phyloP scores from a whole-genome alignment of 1,140 invertebrate species.

The Limonius californicus region DNA sequence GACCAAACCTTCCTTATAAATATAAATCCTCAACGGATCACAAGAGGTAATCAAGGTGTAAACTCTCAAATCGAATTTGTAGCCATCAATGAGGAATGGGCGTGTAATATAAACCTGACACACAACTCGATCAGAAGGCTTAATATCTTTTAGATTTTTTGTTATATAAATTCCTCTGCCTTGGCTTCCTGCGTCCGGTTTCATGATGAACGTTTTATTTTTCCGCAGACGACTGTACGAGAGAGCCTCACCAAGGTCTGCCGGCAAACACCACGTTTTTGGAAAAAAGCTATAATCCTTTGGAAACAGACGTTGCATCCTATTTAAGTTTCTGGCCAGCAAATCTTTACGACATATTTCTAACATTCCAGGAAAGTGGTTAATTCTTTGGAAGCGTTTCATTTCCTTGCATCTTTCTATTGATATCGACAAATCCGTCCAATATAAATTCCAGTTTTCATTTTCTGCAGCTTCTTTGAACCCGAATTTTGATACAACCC shows the following conservation, averaged over 20 bases:
- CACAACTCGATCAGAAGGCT: slow-evolving; percentile 73
- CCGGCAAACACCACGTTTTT: slow-evolving; percentile 88
- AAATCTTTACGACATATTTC: slow-evolving; percentile 88
- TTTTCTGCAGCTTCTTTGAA: slow-evolving; percentile 76
- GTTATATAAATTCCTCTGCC: slow-evolving; percentile 83
- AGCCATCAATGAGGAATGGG: slow-evolving; percentile 89
- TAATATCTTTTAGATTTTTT: slow-evolving; percentile 70
- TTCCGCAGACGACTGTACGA: slow-evolving; percentile 62
- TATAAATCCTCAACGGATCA: slow-evolving; percentile 87
- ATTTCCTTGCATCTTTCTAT: slow-evolving; percentile 82
- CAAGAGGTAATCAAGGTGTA: slow-evolving; percentile 93
- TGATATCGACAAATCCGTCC: slow-evolving; percentile 81
- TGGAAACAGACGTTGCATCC: slow-evolving; percentile 81
- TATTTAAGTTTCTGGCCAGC: slow-evolving; percentile 77
- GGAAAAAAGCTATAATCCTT: slow-evolving; percentile 89
- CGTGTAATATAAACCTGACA: slow-evolving; percentile 74
- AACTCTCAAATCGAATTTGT: slow-evolving; percentile 95
- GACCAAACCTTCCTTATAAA: slow-evolving; percentile 94
- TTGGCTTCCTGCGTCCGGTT: slow-evolving; percentile 84
- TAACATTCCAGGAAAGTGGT: slow-evolving; percentile 90
- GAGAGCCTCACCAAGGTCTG: slow-evolving; percentile 67
- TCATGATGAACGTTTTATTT: slow-evolving; percentile 81
- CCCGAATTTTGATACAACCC: slow-evolving; percentile 66
- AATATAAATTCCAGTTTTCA: slow-evolving; percentile 84
- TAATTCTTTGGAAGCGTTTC: slow-evolving; percentile 86